Base-by-base conservation (phyloP, 2,888 invertebrate species). In the Melieria picta region DNA sequence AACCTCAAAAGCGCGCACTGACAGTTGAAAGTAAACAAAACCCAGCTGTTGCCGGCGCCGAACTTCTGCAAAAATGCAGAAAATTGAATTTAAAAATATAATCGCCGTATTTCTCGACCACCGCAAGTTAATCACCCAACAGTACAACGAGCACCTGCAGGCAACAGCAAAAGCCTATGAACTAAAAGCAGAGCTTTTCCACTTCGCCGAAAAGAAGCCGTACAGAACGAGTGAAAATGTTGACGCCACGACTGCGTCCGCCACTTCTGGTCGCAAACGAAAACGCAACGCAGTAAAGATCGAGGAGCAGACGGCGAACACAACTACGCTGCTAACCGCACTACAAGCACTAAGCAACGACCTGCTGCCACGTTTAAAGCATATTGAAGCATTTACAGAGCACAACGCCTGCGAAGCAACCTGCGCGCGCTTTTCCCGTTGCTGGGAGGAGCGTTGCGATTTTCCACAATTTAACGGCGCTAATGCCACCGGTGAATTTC, bases 401-500 rank as follows among this genome's bases (percentile, higher is more conserved):
- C 11, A 45, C 45, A 45, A n/a, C 45, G 30, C 4, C 46, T 11
- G 62, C 57, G 11, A 30, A 30, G 30, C 30, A 2, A 30, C 30
- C 30, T 30, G 30, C 30, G 30, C 30, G 30, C 30, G 62, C 6
- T 16, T 81, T 9, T 71, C 74, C 10, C 81, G 85, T 30, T 72
- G 72, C 55, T 85, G 85, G 85, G 86, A 85, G 16, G 79, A 80
- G 30, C 13, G 16, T 4, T 42, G 56, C 13, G 73, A 65, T 4
- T 79, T 87, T 50, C 87, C 88, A 2, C 82, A 84, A 72, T 84
- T 88, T 55, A 84, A 87, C 76, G 94, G 93, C 47, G 89, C 89
- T 7, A 93, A 93, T 80, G 85, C 86, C 65, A 88, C 87, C 6
- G 83, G 88, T 5, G 77, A 80, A 52, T 84, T 91, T 65, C 83